A percentile compares a stretch with the other conserved stretches of the same genome.
Conservation (phyloP, 2,797 vertebrate genomes). For the Chaetophractus vellerosus region DNA sequence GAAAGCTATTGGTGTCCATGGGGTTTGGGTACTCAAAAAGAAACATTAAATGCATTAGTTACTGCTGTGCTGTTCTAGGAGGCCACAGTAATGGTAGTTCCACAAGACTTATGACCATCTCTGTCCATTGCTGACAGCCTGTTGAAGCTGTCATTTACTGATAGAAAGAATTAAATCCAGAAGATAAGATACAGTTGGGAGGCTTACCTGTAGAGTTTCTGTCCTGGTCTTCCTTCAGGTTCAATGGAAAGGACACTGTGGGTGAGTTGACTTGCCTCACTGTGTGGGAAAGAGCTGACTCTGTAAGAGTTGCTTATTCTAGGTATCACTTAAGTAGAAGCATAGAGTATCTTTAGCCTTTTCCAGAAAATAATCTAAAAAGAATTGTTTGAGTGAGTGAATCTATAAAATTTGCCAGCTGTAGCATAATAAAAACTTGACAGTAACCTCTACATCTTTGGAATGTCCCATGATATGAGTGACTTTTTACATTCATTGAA, state of each 20-base stretch:
- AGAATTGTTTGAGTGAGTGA: neutral
- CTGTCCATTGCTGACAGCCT: neutral
- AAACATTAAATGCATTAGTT: no score
- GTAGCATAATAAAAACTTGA: no score
- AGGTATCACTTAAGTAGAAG: neutral
- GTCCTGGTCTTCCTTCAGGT: neutral
- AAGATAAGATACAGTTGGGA: neutral
- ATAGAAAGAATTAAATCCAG: neutral
- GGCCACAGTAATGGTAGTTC: neutral
- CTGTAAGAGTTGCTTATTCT: neutral
- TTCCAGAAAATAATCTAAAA: constrained; percentile 12
- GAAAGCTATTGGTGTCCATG: neutral
- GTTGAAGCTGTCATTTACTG: neutral
- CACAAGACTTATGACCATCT: neutral
- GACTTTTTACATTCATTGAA: no score
- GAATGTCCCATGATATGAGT: no score
- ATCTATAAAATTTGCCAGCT: neutral
- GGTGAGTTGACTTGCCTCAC: neutral
- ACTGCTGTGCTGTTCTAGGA: neutral
- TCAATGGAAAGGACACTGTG: neutral
- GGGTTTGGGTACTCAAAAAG: neutral
- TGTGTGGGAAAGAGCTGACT: neutral
- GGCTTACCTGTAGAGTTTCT: neutral
- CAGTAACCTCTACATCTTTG: no score
- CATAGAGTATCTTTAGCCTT: neutral